Evolutionary conservation across 1,140 invertebrate genomes (phyloP), one percentile per base, ranked within the genome.

Genomic region (Drosophila gunungcola): DNA sequence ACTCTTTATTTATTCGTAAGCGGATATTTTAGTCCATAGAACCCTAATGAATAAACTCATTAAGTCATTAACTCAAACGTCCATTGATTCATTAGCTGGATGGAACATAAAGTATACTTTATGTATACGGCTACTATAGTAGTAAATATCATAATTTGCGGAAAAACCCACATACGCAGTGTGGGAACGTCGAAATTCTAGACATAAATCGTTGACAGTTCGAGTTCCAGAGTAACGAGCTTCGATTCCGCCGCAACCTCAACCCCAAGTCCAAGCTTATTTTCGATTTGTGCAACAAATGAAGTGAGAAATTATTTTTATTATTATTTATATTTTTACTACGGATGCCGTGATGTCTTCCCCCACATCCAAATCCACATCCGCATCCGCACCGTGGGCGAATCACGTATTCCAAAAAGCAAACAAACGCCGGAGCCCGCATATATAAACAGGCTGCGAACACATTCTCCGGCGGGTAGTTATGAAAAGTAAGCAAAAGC

Each of bases 281-380:
- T 88, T 86, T 88, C 78, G 75, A 86, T 88, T 88, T 86, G 78
- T 81, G 82, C 82, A 86, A 86, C 82, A 86, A 86, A 86, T 86
- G 82, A 86, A 86, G 83, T 86, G 78, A 86, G 82, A 86, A 86
- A 86, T 86, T 86, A 86, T 85, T 81, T 78, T 81, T 84, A 84
- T 84, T 84, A 68, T 80, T 81, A 82, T 83, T 83, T 79, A 75
- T 82, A 78, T 80, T 86, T 75, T 75, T 65, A 81, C 85, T 81
- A 75, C 69, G 53, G 69, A 74, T 63, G 58, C 52, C 54, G 43
- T 32, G 43, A 32, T 13, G 12, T 10, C 9, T n/a, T 6, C 6
- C 4, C 6, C n/a, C n/a, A 3, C 9, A 3, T 4, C 25, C 12
- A 16, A 41, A 7, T 7, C 39, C 27, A 4, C n/a, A 29, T 29